These are phyloP conservation scores for Scomberomorus guttatus DNA, from an alignment of 2,797 vertebrate species.

Conservation along the genomic window DNA sequence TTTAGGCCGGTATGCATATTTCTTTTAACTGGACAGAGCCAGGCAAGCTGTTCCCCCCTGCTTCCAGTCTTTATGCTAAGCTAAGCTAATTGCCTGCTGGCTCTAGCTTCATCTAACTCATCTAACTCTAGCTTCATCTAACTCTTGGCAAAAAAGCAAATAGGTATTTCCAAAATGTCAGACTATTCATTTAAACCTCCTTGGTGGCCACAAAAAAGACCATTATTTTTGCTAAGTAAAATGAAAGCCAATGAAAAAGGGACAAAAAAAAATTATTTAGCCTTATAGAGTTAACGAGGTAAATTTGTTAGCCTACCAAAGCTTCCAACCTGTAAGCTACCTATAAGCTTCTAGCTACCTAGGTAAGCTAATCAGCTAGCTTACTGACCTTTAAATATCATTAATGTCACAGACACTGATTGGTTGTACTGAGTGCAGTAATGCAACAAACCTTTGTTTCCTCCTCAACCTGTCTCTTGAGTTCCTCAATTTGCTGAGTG, in stretches of 20 bases:
- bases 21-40: no score
- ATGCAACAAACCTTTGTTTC: conserved; percentile 78
- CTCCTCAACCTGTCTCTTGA: conserved; percentile 88
- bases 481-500: conserved; percentile 89
- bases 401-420: background rate
- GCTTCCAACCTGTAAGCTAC: background rate
- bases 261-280: background rate
- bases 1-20: no score
- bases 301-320: background rate
- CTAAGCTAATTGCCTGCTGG: background rate
- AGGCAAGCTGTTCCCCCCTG: no score
- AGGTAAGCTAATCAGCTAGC: background rate
- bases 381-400: background rate
- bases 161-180: background rate
- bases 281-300: no score
- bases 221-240: background rate
- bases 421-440: background rate
- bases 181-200: background rate
- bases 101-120: no score
- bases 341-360: background rate
- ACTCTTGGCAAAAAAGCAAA: no score
- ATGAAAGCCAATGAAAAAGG: conserved; percentile 10
- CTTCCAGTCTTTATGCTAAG: background rate
- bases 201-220: background rate
- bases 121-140: no score